Base-by-base conservation (phyloP, 2,113 vertebrate genomes). In the Limanda limanda region DNA sequence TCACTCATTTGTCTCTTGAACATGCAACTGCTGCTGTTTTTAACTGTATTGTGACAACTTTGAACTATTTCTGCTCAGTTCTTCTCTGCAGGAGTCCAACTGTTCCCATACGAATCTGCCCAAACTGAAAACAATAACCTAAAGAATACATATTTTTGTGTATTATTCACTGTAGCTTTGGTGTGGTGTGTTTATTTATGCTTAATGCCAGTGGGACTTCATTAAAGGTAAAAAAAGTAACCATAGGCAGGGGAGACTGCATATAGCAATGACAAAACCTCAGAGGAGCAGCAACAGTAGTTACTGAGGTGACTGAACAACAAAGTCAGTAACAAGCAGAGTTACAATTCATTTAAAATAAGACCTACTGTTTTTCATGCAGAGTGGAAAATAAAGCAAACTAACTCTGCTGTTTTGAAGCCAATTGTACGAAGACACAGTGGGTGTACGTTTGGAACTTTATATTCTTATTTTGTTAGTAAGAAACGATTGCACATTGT, bases 181-280 rank as follows among this genome's bases (percentile, higher is more conserved):
- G 48, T 64, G 8, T 63, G 47, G 47, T 48, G 58, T 83, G 67
- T 78, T 78, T 80, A 73, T 89, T 84, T 86, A 70, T 72, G 70
- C 73, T 73, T 62, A 59, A 89, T 74, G 58, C 90, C 87, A 75
- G 57, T 56, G 90, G 87, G 90, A 90, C 83, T 69, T 90, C 83
- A 92, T 92, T 91, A 92, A 91, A 90, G 86, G 79, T 61, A 84
- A 85, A 86, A 81, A 82, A 42, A 42, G 78, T 64, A 79, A 62
- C 79, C 67, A 66, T 24, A 84, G 81, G 58, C 79, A 40, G 78
- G 90, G 86, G 85, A 91, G 74, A 25, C 86, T 76, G 52, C 76
- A 89, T 91, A 92, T 91, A 91, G 89, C 70, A 78, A 57, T 54
- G 83, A 71, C 42, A 66, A 69, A 76, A 31, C 61, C 88, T 83